Conservation (phyloP, 2,888 invertebrate species). For the Drosophila limbata region DNA sequence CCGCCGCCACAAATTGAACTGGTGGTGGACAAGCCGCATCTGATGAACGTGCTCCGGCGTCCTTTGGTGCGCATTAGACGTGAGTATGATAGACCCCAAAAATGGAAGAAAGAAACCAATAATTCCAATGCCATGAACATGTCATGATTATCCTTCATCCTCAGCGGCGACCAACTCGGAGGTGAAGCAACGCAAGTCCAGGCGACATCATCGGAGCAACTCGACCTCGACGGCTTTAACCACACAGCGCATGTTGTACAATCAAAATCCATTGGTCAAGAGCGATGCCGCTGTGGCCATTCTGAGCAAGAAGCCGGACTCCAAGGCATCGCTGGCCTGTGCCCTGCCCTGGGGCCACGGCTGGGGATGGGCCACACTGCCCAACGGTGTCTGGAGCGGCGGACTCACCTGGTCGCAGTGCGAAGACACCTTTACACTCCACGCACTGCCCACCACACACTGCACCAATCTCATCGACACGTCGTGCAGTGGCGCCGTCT, state of each 20-base stretch:
- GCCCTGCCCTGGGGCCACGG: conserved; percentile 89
- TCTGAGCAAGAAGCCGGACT: conserved; percentile 85
- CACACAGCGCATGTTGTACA: conserved; percentile 71
- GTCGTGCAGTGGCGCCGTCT: conserved; percentile 87
- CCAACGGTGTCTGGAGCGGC: conserved; percentile 89
- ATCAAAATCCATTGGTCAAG: conserved; percentile 84
- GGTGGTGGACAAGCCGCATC: conserved; percentile 89
- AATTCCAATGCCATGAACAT: too few species aligned
- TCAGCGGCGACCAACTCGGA: conserved; percentile 87
- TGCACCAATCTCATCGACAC: conserved; percentile 88
- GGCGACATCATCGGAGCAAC: conserved; percentile 66
- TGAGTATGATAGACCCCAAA: conserved; percentile 84
- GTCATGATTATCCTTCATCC: background rate
- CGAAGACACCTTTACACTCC: conserved; percentile 89
- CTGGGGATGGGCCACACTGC: conserved; percentile 91
- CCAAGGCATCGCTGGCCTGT: conserved; percentile 84
- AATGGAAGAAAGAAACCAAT: too few species aligned
- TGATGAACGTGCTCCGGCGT: conserved; percentile 88
- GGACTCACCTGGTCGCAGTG: conserved; percentile 89
- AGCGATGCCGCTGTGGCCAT: conserved; percentile 85
- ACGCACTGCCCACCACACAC: conserved; percentile 89
- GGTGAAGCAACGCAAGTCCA: conserved; percentile 84
- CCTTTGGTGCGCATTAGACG: conserved; percentile 89
- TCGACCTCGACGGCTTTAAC: conserved; percentile 67
- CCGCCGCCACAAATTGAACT: conserved; percentile 91